These are phyloP conservation scores for Lepisosteus osseus DNA, from an alignment of 2,113 vertebrate species.

Conservation along the genomic window DNA sequence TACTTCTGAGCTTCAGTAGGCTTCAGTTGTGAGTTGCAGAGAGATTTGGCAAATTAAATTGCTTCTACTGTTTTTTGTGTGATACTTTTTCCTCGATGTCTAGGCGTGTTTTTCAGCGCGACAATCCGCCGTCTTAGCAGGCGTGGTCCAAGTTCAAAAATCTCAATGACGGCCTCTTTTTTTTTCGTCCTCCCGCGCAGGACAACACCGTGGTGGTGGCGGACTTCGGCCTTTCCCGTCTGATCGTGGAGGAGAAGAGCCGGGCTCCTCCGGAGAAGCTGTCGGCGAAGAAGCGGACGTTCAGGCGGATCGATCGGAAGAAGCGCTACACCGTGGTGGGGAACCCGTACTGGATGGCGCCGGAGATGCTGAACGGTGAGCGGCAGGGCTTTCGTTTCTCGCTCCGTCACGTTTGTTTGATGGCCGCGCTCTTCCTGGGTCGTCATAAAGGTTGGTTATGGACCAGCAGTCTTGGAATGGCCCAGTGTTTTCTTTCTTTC, in stretches of 20 bases:
- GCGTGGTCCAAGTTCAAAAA: not conserved
- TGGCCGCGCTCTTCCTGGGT: too few species aligned
- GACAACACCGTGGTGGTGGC: conserved; percentile 94
- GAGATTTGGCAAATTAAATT: too few species aligned
- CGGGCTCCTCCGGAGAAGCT: conserved; percentile 76
- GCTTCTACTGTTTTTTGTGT: too few species aligned
- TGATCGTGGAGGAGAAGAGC: conserved; percentile 87
- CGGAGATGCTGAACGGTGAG: conserved; percentile 96
- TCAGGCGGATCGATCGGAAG: conserved; percentile 83
- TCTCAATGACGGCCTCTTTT: too few species aligned
- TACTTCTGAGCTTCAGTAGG: too few species aligned
- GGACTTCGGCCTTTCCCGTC: conserved; percentile 89
- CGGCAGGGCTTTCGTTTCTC: not conserved
- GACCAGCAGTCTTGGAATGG: not conserved
- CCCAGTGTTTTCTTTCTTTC: not conserved
- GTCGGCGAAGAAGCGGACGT: conserved; percentile 77
- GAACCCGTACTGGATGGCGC: conserved; percentile 98
- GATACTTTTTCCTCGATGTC: too few species aligned
- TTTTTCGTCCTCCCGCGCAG: conserved; percentile 49
- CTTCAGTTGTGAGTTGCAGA: too few species aligned
- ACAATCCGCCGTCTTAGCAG: too few species aligned
- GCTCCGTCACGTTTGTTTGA: too few species aligned
- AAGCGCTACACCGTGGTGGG: conserved; percentile 96
- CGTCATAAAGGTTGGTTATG: too few species aligned
- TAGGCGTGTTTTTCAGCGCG: too few species aligned